phyloP scores from a whole-genome alignment of 1,140 invertebrate genomes.

The Zaprionus camerounensis region DNA sequence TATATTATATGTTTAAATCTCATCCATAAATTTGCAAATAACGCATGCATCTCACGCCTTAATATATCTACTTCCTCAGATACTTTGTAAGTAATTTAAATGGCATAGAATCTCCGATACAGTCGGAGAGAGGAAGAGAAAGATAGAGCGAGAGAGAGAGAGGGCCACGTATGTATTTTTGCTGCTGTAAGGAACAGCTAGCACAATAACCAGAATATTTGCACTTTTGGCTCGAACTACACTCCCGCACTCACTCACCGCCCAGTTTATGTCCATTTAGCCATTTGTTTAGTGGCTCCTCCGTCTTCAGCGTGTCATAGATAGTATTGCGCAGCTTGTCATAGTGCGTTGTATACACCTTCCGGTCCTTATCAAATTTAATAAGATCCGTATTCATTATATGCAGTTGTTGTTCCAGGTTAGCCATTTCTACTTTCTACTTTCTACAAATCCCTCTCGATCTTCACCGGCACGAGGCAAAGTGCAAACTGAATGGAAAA shows the following conservation, averaged over 20 bases:
- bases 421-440: constrained; percentile 1
- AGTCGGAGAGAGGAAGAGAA: not conserved
- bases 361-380: constrained; percentile 38
- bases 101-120: not conserved
- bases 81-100: constrained; percentile 2
- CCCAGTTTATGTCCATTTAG: constrained; percentile 42
- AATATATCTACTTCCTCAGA: not conserved
- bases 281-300: constrained; percentile 33
- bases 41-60: not conserved
- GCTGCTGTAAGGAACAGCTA: not conserved
- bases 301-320: constrained; percentile 24
- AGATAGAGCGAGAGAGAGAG: not conserved
- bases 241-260: constrained; percentile 37
- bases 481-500: not conserved
- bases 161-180: constrained; percentile 8
- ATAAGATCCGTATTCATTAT: constrained; percentile 20
- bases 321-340: constrained; percentile 34
- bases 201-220: not conserved
- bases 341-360: constrained; percentile 44
- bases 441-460: too few species aligned
- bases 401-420: constrained; percentile 11
- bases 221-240: not conserved
- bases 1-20: not conserved
- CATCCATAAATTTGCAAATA: not conserved
- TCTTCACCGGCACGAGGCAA: not conserved